phyloP scores from a whole-genome alignment of 2,113 vertebrate genomes.

The Scartelaos histophorus region DNA sequence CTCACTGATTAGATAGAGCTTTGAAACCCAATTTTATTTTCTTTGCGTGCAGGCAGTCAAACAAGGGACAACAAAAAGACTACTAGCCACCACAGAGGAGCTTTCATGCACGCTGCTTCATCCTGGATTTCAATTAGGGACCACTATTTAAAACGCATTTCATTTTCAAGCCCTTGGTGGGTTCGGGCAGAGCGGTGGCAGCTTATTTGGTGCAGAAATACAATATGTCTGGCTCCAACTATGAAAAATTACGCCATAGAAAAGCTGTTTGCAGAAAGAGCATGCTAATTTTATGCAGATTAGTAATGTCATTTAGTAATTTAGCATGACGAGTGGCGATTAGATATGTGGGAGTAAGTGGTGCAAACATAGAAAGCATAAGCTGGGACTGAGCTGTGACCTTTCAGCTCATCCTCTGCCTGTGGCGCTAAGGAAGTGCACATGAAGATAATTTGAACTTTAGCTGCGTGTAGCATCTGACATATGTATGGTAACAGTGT shows the following conservation, averaged over 20 bases:
- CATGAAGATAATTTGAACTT: conserved; percentile 45
- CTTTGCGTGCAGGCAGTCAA: neutral
- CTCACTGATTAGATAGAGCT: conserved; percentile 8
- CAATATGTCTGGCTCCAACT: conserved; percentile 22
- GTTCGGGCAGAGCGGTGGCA: conserved; percentile 12
- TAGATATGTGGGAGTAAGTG: conserved; percentile 48
- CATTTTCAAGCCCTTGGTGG: neutral
- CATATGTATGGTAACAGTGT: conserved; percentile 52
- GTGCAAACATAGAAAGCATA: conserved; percentile 15
- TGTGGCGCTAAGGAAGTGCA: conserved; percentile 24
- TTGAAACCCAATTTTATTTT: conserved; percentile 18
- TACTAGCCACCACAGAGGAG: conserved; percentile 7
- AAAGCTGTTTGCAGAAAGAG: conserved; percentile 35
- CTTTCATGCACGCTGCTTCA: neutral
- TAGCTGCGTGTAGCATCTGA: conserved; percentile 35
- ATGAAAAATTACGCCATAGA: conserved; percentile 19
- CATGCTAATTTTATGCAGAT: conserved; percentile 62
- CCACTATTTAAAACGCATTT: neutral
- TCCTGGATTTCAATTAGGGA: conserved; percentile 20
- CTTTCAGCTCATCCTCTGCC: conserved; percentile 44
- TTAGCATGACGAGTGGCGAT: conserved; percentile 46
- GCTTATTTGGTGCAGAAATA: conserved; percentile 11
- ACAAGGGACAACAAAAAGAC: conserved; percentile 4
- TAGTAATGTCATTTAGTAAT: conserved; percentile 47
- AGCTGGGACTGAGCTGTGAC: conserved; percentile 32